Evolutionary conservation across 2,888 invertebrate genomes (phyloP).

Genomic region (Pilophorus perplexus): DNA sequence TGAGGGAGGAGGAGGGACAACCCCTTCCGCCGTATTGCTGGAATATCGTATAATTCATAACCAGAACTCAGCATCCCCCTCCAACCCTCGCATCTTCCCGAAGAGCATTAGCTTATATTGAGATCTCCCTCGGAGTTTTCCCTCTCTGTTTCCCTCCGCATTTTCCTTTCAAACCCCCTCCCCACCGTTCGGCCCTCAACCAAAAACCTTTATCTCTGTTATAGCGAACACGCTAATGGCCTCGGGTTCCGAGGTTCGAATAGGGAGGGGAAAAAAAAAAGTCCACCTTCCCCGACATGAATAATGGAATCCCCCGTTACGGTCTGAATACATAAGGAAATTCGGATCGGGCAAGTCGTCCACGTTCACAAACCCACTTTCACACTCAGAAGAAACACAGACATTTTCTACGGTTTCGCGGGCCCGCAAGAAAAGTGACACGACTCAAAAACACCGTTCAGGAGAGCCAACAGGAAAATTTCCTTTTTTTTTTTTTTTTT

Average conservation of each 20-base stretch:
- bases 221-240: conserved; percentile 15
- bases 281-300: too few relatives aligned
- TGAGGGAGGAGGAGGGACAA: neutral
- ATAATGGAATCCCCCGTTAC: neutral
- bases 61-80: conserved; percentile 34
- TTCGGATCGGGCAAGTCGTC: too few relatives aligned
- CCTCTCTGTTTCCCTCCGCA: neutral
- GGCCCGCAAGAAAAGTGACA: too few relatives aligned
- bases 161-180: neutral
- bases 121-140: conserved; percentile 13
- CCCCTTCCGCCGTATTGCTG: too few relatives aligned
- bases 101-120: conserved; percentile 19
- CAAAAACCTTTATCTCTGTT: conserved; percentile 4
- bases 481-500: too few relatives aligned
- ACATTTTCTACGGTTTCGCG: too few relatives aligned
- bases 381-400: too few relatives aligned
- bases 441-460: too few relatives aligned
- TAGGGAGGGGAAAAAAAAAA: neutral
- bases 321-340: too few relatives aligned
- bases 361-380: too few relatives aligned
- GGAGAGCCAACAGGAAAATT: too few relatives aligned
- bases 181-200: neutral
- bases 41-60: conserved; percentile 44
- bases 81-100: neutral
- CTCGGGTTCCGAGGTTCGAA: neutral